These are phyloP conservation scores for Pissodes strobi DNA, from an alignment of 1,140 invertebrate genomes.

Conservation along the genomic window DNA sequence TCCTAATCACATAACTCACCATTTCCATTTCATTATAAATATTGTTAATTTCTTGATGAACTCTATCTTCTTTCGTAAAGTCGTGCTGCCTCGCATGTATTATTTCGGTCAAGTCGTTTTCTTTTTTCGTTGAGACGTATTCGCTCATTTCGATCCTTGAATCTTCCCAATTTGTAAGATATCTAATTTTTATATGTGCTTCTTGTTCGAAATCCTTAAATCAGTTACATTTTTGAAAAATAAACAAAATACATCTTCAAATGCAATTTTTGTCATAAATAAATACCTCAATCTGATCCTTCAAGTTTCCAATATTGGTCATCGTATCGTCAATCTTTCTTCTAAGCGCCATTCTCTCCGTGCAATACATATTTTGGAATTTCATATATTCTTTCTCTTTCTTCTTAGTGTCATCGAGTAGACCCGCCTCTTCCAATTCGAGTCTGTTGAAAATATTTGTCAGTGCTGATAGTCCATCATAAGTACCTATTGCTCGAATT, in stretches of 20 bases:
- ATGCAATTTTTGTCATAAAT: not conserved
- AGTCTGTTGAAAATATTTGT: constrained; percentile 18
- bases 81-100: constrained; percentile 30
- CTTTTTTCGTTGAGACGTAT: constrained; percentile 18
- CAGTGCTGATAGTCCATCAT: constrained; percentile 13
- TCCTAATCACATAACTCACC: constrained; percentile 29
- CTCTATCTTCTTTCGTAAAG: constrained; percentile 38
- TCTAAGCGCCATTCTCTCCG: constrained; percentile 13
- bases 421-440: constrained; percentile 20
- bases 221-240: constrained; percentile 5
- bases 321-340: constrained; percentile 26
- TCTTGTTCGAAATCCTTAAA: constrained; percentile 42
- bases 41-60: constrained; percentile 40
- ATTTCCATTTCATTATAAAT: constrained; percentile 29
- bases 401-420: constrained; percentile 11
- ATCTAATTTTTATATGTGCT: constrained; percentile 38
- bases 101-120: constrained; percentile 20
- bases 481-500: constrained; percentile 18
- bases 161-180: constrained; percentile 41
- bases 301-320: constrained; percentile 41
- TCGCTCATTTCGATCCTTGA: constrained; percentile 38
- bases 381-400: constrained; percentile 23
- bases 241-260: constrained; percentile 4
- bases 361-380: constrained; percentile 14
- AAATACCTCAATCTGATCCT: constrained; percentile 46